phyloP scores from a whole-genome alignment of 2,888 invertebrate species.

The Dendrolimus houi region DNA sequence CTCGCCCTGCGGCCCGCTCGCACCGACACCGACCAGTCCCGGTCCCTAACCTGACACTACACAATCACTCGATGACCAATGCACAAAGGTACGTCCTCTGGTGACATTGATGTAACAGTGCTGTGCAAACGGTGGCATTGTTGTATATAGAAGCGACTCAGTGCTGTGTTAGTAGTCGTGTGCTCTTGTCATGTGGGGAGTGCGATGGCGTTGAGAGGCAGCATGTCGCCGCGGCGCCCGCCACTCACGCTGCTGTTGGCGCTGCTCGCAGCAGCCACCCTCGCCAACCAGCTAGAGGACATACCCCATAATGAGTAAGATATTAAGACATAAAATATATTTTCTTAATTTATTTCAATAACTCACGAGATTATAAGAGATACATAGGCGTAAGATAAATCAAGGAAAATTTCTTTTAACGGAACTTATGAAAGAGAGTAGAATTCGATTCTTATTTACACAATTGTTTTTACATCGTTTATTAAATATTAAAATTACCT shows the following conservation, averaged over 20 bases:
- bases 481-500: no score
- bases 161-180: conserved; percentile 41
- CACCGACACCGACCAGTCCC: conserved; percentile 30
- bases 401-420: no score
- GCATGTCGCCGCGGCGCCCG: conserved; percentile 47
- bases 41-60: conserved; percentile 32
- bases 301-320: conserved; percentile 94
- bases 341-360: not conserved
- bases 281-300: conserved; percentile 90
- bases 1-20: conserved; percentile 46
- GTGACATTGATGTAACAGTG: conserved; percentile 41
- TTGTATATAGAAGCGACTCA: conserved; percentile 40
- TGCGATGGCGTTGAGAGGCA: conserved; percentile 50
- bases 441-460: no score
- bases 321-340: not conserved
- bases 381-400: no score
- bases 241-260: conserved; percentile 49
- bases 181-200: conserved; percentile 59
- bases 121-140: conserved; percentile 42
- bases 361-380: not conserved
- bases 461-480: no score
- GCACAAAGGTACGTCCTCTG: conserved; percentile 37
- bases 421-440: no score
- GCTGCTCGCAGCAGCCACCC: conserved; percentile 46
- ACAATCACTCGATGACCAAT: conserved; percentile 44